Percentiles rank a stretch among this genome's conserved stretches.
Conservation (phyloP, 2,888 invertebrate species). For the Leptogaster cylindrica region DNA sequence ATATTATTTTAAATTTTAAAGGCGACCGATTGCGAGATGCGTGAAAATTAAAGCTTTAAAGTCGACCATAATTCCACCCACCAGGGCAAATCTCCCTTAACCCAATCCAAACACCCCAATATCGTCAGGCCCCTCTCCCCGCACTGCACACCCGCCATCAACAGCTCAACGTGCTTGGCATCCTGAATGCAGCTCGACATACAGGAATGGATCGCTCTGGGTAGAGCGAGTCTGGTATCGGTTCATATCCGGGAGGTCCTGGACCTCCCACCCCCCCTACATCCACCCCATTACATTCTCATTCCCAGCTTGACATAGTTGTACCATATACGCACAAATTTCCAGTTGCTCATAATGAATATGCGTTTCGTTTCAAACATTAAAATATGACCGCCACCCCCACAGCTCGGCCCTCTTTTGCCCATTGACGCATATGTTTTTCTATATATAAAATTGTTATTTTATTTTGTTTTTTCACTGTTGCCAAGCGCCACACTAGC, state of each 20-base stretch:
- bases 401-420: conserved; percentile 10
- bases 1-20: conserved; percentile 40
- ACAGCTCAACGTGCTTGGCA: background rate
- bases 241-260: background rate
- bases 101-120: no score
- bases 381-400: conserved; percentile 34
- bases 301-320: conserved; percentile 26
- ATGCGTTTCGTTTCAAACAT: conserved; percentile 39
- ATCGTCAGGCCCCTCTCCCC: background rate
- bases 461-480: conserved; percentile 35
- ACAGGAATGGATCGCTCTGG: background rate
- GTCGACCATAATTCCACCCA: background rate
- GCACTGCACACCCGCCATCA: background rate
- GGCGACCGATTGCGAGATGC: conserved; percentile 22
- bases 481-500: conserved; percentile 26
- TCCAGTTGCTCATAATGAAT: conserved; percentile 38
- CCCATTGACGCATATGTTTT: conserved; percentile 20
- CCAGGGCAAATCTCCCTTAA: no score
- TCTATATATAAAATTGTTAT: conserved; percentile 30
- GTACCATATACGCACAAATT: conserved; percentile 37
- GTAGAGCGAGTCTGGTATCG: background rate
- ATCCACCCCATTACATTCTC: background rate
- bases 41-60: conserved; percentile 32
- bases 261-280: background rate
- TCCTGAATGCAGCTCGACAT: conserved; percentile 13